Conservation (phyloP, 2,797 vertebrate species). For the Poecile montanus region DNA sequence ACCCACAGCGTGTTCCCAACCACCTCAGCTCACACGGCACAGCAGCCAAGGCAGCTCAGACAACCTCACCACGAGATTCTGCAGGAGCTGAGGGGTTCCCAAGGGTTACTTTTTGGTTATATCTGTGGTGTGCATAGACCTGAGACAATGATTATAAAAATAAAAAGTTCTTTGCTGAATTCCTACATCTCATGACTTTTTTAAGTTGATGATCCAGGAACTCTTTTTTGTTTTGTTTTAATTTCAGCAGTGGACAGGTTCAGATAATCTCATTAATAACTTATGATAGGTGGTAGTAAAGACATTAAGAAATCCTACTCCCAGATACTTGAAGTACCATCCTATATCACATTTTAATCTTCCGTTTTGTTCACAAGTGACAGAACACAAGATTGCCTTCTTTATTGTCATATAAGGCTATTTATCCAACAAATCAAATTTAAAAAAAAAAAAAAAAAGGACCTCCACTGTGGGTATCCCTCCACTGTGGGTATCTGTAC, state of each 20-base stretch:
- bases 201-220: background rate
- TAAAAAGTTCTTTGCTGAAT: background rate
- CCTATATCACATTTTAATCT: background rate
- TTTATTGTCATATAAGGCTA: background rate
- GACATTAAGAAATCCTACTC: background rate
- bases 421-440: background rate
- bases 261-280: background rate
- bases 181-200: background rate
- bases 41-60: background rate
- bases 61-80: background rate
- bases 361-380: background rate
- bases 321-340: background rate
- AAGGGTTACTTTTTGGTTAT: background rate
- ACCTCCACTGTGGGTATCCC: background rate
- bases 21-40: background rate
- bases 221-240: background rate
- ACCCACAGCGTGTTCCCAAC: background rate
- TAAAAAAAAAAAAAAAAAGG: too few relatives aligned
- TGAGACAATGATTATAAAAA: background rate
- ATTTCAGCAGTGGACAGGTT: background rate
- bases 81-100: background rate
- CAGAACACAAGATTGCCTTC: background rate
- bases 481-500: background rate
- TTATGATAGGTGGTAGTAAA: background rate
- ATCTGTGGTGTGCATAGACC: background rate